Evolutionary conservation across 2,113 vertebrate species (phyloP), one percentile per base, ranked within the genome.

Genomic region (Tragelaphus scriptus): DNA sequence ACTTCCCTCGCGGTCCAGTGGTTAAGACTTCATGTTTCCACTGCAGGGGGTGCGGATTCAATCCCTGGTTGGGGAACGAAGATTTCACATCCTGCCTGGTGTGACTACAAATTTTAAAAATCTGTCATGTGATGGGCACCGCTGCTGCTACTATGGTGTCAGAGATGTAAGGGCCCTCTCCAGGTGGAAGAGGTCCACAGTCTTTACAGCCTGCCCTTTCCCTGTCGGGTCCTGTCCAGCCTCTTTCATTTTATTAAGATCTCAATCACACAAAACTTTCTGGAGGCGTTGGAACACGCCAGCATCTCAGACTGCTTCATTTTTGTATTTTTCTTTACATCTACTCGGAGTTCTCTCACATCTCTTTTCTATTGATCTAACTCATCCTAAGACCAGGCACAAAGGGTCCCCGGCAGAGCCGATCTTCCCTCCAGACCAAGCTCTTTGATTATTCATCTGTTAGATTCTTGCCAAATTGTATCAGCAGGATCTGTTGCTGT

Each of bases 281-380:
- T 58, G 58, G n/a, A 15, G 2, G 14, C 26, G 14, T 21, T 51
- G 61, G 80, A 25, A 9, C 12, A 13, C 0, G 2, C n/a, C n/a
- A 36, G 6, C 17, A 0, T 49, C 88, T 49, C 23, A 25, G 36
- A 11, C 19, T 1, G 2, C 25, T 36, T 21, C 6, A 10, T 11
- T 40, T 80, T 28, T 3, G 0, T 7, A 25, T 28, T 28, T 51
- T 32, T 68, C 3, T 14, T 26, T 12, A 15, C 7, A 9, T 11
- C 40, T 3, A 1, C 61, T 15, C 3, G 25, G 51, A 11, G 0
- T 92, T 13, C 63, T 44, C 28, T 81, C 26, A 26, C 2, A 25
- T 28, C 23, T 51, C 8, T 63, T 40, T 40, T 49, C 16, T 26
- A 0, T 30, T 40, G 5, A 13, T 21, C 49, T n/a, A 44, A 51